Percentiles rank a stretch among this genome's conserved stretches.
phyloP scores from a whole-genome alignment of 2,797 vertebrate genomes.

The Anguilla obscura region DNA sequence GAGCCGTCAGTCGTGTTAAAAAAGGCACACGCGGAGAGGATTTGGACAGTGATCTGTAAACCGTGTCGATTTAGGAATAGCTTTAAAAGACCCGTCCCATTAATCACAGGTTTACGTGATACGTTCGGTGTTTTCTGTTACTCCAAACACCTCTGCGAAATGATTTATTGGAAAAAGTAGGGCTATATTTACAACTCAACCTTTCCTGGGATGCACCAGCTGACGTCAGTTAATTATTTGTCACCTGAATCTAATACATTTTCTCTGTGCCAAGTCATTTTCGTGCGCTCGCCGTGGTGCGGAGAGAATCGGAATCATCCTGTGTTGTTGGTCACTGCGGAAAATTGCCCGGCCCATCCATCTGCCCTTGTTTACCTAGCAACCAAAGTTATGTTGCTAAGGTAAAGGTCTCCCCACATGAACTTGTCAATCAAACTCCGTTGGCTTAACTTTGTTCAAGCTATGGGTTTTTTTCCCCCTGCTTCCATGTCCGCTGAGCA shows the following conservation, averaged over 20 bases:
- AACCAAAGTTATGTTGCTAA: constrained; percentile 81
- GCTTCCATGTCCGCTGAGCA: constrained; percentile 41
- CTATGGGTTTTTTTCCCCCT: constrained; percentile 41
- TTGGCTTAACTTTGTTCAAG: constrained; percentile 47
- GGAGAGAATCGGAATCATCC: constrained; percentile 67
- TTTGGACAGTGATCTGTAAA: constrained; percentile 54
- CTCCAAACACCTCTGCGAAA: constrained; percentile 59
- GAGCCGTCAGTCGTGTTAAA: not conserved
- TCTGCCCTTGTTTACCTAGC: constrained; percentile 86
- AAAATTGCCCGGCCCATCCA: constrained; percentile 75
- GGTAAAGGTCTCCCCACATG: constrained; percentile 75
- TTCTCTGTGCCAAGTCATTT: constrained; percentile 75
- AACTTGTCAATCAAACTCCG: constrained; percentile 80
- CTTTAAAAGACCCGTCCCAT: constrained; percentile 73
- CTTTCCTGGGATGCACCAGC: constrained; percentile 73
- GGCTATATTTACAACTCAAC: constrained; percentile 79
- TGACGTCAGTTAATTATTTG: constrained; percentile 86
- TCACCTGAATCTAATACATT: constrained; percentile 83
- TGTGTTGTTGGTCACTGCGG: constrained; percentile 66
- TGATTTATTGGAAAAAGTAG: constrained; percentile 68
- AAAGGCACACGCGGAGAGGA: constrained; percentile 17
- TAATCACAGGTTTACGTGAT: constrained; percentile 67
- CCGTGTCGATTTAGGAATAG: constrained; percentile 65
- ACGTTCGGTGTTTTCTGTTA: constrained; percentile 67
- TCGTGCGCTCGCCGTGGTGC: constrained; percentile 63